Evolutionary conservation across 2,888 invertebrate genomes (phyloP), one percentile per base, ranked within the genome.

Genomic region (Meloe dianella): DNA sequence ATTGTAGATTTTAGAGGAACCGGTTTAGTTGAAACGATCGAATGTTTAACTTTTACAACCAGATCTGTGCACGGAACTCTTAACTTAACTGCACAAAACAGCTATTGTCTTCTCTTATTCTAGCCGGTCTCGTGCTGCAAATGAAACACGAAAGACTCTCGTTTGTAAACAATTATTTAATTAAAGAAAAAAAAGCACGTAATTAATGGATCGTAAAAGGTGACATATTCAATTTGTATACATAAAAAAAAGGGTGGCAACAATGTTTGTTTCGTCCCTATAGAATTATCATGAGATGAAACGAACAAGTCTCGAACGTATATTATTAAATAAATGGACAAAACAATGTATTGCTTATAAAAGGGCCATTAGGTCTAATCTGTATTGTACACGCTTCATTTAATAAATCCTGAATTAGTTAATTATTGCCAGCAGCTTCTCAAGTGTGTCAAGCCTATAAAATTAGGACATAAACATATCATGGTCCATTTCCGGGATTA

Each of bases 141-240:
- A 57, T 57, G 14, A 27, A 57, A 57, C 57, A 17, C 57, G 57
- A 29, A n/a, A 5, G 17, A 41, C 20, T 9, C 57, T 22, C 57
- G 29, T 57, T 57, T 32, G n/a, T 30, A 29, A 57, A 57, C 17
- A 32, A 64, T 64, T 54, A 60, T 64, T 64, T 64, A 60, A 64
- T 59, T 63, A 63, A 38, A 20, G 56, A 63, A 58, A 38, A 47
- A 63, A 63, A 4, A 38, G 14, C n/a, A n/a, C n/a, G n/a, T 38
- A 3, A 14, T 41, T 62, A 32, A 57, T 62, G 61, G 61, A 59
- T 57, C 64, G 57, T 30, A 57, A 17, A 38, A 35, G 35, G 12
- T 35, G 9, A 30, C 30, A 27, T 27, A 27, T 27, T 27, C 4
- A 27, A 27, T 27, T 27, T 27, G 27, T 27, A 27, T 27, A 27